A percentile compares a stretch with the other conserved stretches of the same genome.
Conservation (phyloP, 2,888 invertebrate genomes). For the Chalcis sispes region DNA sequence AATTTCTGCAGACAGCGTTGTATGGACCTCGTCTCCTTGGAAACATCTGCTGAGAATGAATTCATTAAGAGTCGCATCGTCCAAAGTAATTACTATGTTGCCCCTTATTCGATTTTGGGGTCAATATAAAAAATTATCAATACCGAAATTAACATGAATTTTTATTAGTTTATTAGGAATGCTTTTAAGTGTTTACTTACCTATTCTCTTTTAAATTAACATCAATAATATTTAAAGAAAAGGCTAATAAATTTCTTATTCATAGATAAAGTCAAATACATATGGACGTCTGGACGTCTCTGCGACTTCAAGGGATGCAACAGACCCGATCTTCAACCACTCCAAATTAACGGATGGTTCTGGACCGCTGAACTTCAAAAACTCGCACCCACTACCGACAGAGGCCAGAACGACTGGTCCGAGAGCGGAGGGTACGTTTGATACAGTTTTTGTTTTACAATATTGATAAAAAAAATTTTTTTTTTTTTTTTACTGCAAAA, state of each 20-base stretch:
- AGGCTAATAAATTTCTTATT: not conserved
- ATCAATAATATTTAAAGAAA: too few relatives aligned
- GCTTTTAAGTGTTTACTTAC: too few relatives aligned
- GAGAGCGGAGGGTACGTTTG: constrained; percentile 83
- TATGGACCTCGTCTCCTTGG: constrained; percentile 92
- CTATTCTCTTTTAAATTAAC: too few relatives aligned
- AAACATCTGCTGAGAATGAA: constrained; percentile 91
- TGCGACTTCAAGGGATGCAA: constrained; percentile 95
- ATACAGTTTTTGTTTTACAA: not conserved
- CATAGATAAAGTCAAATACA: constrained; percentile 86
- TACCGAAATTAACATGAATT: too few relatives aligned
- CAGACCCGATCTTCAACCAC: constrained; percentile 88
- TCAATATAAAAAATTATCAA: too few relatives aligned
- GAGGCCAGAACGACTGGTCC: constrained; percentile 92
- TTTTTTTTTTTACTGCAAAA: not conserved
- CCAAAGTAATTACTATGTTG: constrained; percentile 79
- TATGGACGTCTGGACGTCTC: constrained; percentile 93
- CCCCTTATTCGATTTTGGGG: too few relatives aligned
- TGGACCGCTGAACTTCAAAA: constrained; percentile 93
- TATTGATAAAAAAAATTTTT: too few relatives aligned
- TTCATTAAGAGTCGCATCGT: constrained; percentile 89
- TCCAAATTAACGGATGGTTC: constrained; percentile 92
- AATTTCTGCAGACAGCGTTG: constrained; percentile 92
- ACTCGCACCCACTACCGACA: constrained; percentile 88
- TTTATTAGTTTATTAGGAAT: too few relatives aligned